Evolutionary conservation across 2,113 vertebrate genomes (phyloP), one percentile per base, ranked within the genome.

Genomic region (Trochalopteron elliotii): DNA sequence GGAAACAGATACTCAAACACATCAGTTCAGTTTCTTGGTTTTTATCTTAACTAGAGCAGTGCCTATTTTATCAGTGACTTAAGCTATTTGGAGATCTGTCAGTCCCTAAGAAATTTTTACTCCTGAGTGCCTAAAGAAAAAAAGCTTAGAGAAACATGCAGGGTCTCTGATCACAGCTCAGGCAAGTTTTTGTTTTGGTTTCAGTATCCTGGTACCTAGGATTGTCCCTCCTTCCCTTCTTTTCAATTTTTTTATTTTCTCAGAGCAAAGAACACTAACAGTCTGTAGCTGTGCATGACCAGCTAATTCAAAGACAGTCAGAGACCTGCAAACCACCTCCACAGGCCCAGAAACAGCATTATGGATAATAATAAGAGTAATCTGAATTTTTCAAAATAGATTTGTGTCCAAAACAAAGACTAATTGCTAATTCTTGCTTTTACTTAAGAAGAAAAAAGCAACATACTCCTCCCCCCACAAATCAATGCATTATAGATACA

Each of bases 401-500:
- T 57, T 57, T 74, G 22, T 68, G 25, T 78, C 44, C 44, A 71
- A 86, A 88, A 55, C 4, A 1, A 77, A 49, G 56, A 86, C 15
- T 33, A 74, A 20, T 16, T 40, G 27, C 63, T 65, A 67, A 70
- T 30, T 50, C 28, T 82, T 37, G 42, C 10, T 70, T 79, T 67
- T 28, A 12, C 44, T 67, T 2, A 44, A 22, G 55, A 37, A 45
- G 33, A 44, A 42, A 13, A 55, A 68, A 15, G 0, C 16, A 47
- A 47, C 25, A 80, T 61, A 35, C 27, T 45, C 59, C 50, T 61
- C 15, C 10, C 15, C 2, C 18, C 22, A n/a, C 27, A 67, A 59
- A 95, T 67, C 71, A 83, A 64, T 75, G 79, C 60, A 93, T 86
- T 92, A 88, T 53, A 86, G 82, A 94, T 80, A 83, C 9, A 68